Evolutionary conservation across 2,888 invertebrate species (phyloP), one percentile per base, ranked within the genome.

Genomic region (Zhengitettix transpicula): DNA sequence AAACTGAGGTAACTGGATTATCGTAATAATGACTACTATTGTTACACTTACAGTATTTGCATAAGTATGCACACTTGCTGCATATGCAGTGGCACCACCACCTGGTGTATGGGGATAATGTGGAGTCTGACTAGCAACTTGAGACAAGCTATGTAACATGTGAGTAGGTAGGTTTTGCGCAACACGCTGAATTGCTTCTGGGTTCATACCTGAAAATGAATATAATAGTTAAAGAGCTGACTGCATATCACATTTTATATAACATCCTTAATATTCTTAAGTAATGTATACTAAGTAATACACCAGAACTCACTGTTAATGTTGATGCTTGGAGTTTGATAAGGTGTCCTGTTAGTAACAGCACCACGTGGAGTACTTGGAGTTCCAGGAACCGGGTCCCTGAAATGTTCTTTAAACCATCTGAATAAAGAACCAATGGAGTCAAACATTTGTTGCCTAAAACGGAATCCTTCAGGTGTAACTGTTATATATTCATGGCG

Each of bases 361-460:
- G 73, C 73, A 42, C 77, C 77, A 64, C 85, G 79, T 0, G 87
- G 86, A 11, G 89, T 88, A 59, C 84, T 82, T 1, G 83, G 87
- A 9, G 88, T 88, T 28, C 80, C 79, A 0, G 89, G 89, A 56
- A 89, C 80, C 0, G 95, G 91, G 69, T 97, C 96, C 65, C 92
- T 78, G 77, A 94, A 99, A 72, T 99, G 95, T 73, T 94, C 93
- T 71, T 99, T 99, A 74, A 99, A 99, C 97, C 97, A 99, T 62
- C 88, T 85, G 68, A 99, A 81, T 61, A 98, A 71, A 12, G 82
- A 78, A 52, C 82, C 81, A 1, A 95, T 77, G 0, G 89, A 85
- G 65, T 88, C 87, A 73, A 98, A 98, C 71, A 87, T 82, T 68
- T 92, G 87, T 65, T 87, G 85, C 40, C 98, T 78, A 73, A 93